Evolutionary conservation across 2,888 invertebrate species (phyloP), one percentile per base, ranked within the genome.

Genomic region (Drosophila picticornis): DNA sequence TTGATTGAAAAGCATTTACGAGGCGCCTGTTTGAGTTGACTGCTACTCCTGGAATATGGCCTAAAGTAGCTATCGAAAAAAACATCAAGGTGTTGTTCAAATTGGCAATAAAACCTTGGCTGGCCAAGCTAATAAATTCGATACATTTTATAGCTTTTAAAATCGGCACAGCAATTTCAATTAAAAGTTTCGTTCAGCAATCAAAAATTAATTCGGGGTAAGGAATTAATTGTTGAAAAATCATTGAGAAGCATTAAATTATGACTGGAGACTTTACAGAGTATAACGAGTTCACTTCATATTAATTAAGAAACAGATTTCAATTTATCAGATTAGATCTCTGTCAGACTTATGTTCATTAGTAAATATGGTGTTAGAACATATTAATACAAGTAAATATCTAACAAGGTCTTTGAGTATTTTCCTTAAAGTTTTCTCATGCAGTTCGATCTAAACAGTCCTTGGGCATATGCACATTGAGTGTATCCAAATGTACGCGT

Each of bases 1-100:
- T 77, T 78, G 70, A 81, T 52, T 78, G 82, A 75, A 78, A 69
- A 58, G 62, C 81, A 63, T 57, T 80, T 58, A 59, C 64, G 43
- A 40, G 31, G 29, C 25, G 38, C 38, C 53, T 11, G 34, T 16
- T 13, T 32, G 11, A 6, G 52, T 38, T 43, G 27, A 16, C 53
- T 53, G 58, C 40, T 48, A n/a, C 11, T 32, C 51, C 46, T 46
- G 13, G 25, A 38, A 43, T 55, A 56, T 52, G 29, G 36, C 55
- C 67, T 25, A 52, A 60, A 63, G 46, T 32, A 36, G 36, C 29
- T 70, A 71, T 71, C 52, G 43, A 48, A 34, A 40, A 51, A 72
- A n/a, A 38, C 25, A 63, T 48, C 55, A 58, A 73, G 75, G 80
- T 79, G 32, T 32, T 25, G 40, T 50, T 32, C n/a, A 19, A 13